Conservation (phyloP, 92 coral and sea anemone species). For the Palythoa heliodiscus region DNA sequence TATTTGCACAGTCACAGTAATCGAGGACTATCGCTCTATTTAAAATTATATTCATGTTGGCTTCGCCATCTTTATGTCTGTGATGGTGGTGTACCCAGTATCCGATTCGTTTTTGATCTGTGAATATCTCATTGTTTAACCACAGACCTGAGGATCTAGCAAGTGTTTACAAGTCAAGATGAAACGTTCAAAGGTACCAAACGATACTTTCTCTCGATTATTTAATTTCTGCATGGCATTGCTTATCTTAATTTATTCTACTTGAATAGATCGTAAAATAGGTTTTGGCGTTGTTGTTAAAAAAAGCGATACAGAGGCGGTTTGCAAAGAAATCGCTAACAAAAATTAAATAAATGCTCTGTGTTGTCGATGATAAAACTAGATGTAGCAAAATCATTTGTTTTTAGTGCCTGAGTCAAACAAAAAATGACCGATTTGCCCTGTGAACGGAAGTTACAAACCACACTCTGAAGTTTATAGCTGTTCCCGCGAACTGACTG, state of each 20-base stretch:
- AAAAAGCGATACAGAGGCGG: neutral
- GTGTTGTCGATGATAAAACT: no score
- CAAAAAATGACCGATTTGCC: no score
- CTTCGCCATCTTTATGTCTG: conserved; percentile 22
- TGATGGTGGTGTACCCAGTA: neutral
- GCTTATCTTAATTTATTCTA: conserved; percentile 12
- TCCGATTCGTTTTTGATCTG: neutral
- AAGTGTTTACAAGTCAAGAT: neutral
- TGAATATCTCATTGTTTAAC: neutral
- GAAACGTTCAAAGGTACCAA: conserved; percentile 24
- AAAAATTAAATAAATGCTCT: neutral
- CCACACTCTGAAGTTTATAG: no score
- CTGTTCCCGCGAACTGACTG: no score
- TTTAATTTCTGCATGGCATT: neutral
- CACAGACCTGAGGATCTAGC: conserved; percentile 6
- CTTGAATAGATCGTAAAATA: neutral
- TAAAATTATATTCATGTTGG: conserved; percentile 8
- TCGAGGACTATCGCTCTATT: conserved; percentile 11
- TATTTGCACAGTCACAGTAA: conserved; percentile 25
- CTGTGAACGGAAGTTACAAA: no score
- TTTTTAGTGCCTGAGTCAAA: no score
- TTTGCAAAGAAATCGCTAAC: neutral
- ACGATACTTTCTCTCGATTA: neutral
- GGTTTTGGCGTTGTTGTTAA: neutral
- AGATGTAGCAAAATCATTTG: no score